phyloP scores from a whole-genome alignment of 64 coral and sea anemone genomes.

The Catalaphyllia jardinei region DNA sequence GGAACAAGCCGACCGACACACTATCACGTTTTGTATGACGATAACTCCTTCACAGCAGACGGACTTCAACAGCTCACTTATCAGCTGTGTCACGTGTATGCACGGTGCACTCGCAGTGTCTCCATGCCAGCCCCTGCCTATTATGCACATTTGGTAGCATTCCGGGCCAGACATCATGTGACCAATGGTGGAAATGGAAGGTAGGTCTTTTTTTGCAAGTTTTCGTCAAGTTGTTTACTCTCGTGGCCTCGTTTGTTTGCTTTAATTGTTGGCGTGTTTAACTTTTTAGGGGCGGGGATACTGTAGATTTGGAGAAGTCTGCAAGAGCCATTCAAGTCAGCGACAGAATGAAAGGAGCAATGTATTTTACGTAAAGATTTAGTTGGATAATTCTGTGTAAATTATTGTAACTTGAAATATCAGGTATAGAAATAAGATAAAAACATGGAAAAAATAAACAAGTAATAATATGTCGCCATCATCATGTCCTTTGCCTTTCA shows the following conservation, averaged over 20 bases:
- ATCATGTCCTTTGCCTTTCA: too few relatives aligned
- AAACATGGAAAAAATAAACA: too few relatives aligned
- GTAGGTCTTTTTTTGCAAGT: too few relatives aligned
- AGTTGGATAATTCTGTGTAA: background rate
- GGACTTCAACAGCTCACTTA: constrained; percentile 74
- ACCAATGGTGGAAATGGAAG: too few relatives aligned
- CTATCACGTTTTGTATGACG: constrained; percentile 88
- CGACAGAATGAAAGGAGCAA: constrained; percentile 37
- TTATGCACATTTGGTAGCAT: constrained; percentile 31
- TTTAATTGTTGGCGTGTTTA: too few relatives aligned
- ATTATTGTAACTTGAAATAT: too few relatives aligned
- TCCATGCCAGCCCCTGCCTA: constrained; percentile 1
- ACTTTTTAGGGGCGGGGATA: background rate
- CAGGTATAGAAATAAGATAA: too few relatives aligned
- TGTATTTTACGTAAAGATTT: constrained; percentile 42
- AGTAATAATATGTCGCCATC: too few relatives aligned
- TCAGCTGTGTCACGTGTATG: constrained; percentile 82
- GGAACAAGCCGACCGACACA: constrained; percentile 82
- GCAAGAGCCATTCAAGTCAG: constrained; percentile 35
- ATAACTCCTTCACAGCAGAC: constrained; percentile 67
- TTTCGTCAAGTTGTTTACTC: background rate
- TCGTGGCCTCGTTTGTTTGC: background rate
- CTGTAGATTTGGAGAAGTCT: background rate
- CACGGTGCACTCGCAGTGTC: constrained; percentile 76
- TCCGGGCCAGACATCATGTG: constrained; percentile 67